Evolutionary conservation across 2,888 invertebrate genomes (phyloP).

Genomic region (Nebria brevicollis): DNA sequence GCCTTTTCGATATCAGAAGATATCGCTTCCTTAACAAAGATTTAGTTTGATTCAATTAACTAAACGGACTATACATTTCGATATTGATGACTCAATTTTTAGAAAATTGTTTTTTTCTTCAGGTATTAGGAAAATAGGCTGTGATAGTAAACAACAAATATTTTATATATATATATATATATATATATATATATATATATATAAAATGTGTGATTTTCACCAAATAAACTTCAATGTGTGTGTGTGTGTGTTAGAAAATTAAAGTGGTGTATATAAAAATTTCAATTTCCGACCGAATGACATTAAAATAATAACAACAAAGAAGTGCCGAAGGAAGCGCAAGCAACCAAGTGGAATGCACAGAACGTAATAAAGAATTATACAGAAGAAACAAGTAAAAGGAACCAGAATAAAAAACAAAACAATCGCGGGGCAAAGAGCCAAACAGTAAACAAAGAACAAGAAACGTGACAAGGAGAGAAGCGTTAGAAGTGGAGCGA

Average conservation of each 20-base stretch:
- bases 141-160: too few relatives aligned
- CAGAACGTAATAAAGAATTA: constrained; percentile 41
- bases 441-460: constrained; percentile 6
- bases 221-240: too few relatives aligned
- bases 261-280: constrained; percentile 25
- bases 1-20: constrained; percentile 34
- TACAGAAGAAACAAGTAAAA: constrained; percentile 24
- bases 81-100: not conserved
- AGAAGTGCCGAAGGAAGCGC: constrained; percentile 21
- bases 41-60: constrained; percentile 39
- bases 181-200: too few relatives aligned
- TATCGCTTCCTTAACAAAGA: constrained; percentile 33
- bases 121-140: too few relatives aligned
- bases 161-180: too few relatives aligned
- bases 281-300: constrained; percentile 32
- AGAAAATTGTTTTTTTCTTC: too few relatives aligned
- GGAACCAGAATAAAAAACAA: constrained; percentile 7
- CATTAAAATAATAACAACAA: constrained; percentile 40
- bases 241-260: not conserved
- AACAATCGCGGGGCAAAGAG: constrained; percentile 6
- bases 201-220: too few relatives aligned
- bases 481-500: not conserved
- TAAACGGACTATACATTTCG: not conserved
- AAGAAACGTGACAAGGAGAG: not conserved
- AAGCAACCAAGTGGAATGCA: constrained; percentile 37